Percentiles rank a stretch among this genome's conserved stretches.
Evolutionary conservation across 2,113 vertebrate genomes (phyloP).

Genomic region (Corvus moneduloides): DNA sequence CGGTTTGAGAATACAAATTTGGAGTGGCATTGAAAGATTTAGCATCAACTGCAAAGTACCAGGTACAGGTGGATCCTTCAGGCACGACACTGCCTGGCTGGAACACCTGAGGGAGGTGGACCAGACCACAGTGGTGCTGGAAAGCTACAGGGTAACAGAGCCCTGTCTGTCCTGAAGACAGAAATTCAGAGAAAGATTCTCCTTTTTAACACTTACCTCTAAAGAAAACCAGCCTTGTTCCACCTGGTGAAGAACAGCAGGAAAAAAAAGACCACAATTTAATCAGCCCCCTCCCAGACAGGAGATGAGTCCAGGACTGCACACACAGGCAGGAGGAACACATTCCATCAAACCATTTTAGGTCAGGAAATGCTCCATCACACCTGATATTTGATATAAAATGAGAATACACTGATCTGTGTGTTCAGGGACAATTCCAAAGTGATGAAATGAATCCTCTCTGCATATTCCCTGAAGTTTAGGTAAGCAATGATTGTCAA

Average conservation of each 20-base stretch:
- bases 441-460: not conserved
- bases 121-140: accelerated
- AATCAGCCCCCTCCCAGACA: not conserved
- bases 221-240: not conserved
- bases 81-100: accelerated
- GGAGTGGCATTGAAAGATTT: not conserved
- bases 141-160: not conserved
- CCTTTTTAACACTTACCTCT: not conserved
- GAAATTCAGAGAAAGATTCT: not conserved
- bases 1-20: not conserved
- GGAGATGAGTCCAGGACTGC: not conserved
- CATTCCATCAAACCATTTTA: not conserved
- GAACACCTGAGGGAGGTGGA: not conserved
- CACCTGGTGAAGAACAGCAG: not conserved
- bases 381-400: not conserved
- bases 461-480: not conserved
- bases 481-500: not conserved
- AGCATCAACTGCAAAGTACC: not conserved
- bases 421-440: not conserved
- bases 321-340: not conserved
- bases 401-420: accelerated
- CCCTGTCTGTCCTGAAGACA: not conserved
- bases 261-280: not conserved
- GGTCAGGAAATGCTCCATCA: not conserved
- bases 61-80: too few relatives aligned